phyloP scores from a whole-genome alignment of 2,113 vertebrate genomes.

The Ceuthmochares aereus region DNA sequence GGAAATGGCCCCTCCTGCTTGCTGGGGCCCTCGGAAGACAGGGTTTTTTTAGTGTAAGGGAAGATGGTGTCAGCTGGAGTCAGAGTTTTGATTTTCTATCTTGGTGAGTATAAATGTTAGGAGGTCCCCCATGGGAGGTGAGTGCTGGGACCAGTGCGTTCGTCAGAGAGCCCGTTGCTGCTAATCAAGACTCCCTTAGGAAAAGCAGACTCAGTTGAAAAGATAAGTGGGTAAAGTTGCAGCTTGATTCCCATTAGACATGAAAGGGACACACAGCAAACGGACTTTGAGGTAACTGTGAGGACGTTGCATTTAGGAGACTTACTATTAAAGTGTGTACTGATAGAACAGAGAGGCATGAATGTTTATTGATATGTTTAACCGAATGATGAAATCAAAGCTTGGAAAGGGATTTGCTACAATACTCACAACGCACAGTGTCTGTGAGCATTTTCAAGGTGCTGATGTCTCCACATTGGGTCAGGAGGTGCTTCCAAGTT shows the following conservation, averaged over 20 bases:
- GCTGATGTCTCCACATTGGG: not conserved
- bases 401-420: not conserved
- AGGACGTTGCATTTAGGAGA: not conserved
- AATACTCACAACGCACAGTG: not conserved
- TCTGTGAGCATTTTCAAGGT: not conserved
- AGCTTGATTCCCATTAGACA: not conserved
- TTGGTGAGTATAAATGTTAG: not conserved
- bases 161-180: not conserved
- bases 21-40: not conserved
- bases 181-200: not conserved
- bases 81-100: constrained; percentile 41
- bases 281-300: not conserved
- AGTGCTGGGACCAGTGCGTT: not conserved
- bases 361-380: not conserved
- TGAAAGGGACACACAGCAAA: not conserved
- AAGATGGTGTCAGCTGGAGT: constrained; percentile 46
- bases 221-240: not conserved
- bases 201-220: not conserved
- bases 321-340: not conserved
- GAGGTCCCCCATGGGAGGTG: not conserved
- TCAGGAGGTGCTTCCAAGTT: not conserved
- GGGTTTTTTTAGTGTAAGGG: constrained; percentile 13
- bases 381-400: not conserved
- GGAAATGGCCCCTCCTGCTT: not conserved
- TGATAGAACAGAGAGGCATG: not conserved